Conservation (phyloP, 2,113 vertebrate genomes). For the Stictonetta naevosa region DNA sequence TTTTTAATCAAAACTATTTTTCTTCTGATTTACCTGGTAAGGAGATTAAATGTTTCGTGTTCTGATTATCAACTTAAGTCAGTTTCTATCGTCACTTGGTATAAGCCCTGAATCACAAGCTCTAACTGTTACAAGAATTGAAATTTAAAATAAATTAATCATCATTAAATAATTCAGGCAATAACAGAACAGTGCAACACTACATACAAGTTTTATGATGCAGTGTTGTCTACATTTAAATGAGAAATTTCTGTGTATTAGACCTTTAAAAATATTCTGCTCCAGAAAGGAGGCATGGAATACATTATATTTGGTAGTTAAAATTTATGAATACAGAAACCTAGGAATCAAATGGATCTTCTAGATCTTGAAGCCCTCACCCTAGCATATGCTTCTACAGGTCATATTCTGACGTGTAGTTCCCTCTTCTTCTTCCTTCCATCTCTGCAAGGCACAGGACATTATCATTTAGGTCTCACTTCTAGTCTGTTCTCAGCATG, state of each 20-base stretch:
- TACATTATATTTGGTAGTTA: neutral
- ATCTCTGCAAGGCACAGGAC: neutral
- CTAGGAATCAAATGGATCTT: neutral
- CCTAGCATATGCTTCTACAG: neutral
- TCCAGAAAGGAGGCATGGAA: neutral
- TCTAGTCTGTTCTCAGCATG: neutral
- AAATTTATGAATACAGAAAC: neutral
- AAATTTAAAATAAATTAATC: neutral
- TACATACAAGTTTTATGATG: neutral
- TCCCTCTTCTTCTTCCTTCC: neutral
- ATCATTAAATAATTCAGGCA: neutral
- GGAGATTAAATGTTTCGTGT: neutral
- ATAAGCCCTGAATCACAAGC: neutral
- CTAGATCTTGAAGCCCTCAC: neutral
- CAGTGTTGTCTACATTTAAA: neutral
- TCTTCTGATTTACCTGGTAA: neutral
- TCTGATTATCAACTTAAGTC: neutral
- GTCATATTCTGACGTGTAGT: neutral
- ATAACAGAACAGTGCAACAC: neutral
- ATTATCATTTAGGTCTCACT: neutral
- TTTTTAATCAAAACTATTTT: neutral
- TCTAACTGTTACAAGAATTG: neutral
- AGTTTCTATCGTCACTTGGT: neutral
- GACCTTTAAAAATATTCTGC: neutral
- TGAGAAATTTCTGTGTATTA: neutral